phyloP scores from a whole-genome alignment of 2,888 invertebrate species.

The Drosophila pseudotakahashii region DNA sequence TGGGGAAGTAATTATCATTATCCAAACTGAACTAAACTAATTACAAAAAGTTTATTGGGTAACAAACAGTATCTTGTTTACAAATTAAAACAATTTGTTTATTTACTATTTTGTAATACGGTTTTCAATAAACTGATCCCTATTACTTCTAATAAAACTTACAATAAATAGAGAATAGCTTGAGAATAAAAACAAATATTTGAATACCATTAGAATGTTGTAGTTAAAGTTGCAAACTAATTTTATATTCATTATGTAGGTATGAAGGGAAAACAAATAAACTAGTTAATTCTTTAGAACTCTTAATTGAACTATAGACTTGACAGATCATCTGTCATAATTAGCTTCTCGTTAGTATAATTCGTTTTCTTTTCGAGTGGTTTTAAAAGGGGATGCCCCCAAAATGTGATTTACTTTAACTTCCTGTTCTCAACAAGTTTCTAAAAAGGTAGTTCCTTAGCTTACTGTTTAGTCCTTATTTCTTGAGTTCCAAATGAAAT shows the following conservation, averaged over 20 bases:
- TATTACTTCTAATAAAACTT: background rate
- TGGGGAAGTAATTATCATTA: conserved; percentile 15
- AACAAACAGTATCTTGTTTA: too few species aligned
- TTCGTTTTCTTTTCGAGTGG: too few species aligned
- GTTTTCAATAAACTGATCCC: background rate
- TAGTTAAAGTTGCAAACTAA: too few species aligned
- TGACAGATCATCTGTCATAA: background rate
- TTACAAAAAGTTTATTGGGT: too few species aligned
- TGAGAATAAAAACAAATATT: background rate
- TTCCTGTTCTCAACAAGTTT: background rate
- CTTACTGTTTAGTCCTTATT: background rate
- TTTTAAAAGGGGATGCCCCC: conserved; percentile 1
- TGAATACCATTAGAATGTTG: background rate
- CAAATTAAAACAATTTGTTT: too few species aligned
- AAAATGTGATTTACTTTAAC: background rate
- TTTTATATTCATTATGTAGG: too few species aligned
- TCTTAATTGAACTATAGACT: background rate
- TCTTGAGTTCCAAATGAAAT: background rate
- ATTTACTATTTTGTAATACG: too few species aligned
- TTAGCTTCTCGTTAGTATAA: background rate
- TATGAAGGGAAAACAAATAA: background rate
- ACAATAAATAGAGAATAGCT: background rate
- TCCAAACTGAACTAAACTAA: too few species aligned
- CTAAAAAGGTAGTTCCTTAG: background rate
- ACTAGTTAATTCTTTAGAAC: background rate